Percentiles rank a stretch among this genome's conserved stretches.
phyloP scores from a whole-genome alignment of 2,888 invertebrate genomes.

The Stenichneumon culpator region DNA sequence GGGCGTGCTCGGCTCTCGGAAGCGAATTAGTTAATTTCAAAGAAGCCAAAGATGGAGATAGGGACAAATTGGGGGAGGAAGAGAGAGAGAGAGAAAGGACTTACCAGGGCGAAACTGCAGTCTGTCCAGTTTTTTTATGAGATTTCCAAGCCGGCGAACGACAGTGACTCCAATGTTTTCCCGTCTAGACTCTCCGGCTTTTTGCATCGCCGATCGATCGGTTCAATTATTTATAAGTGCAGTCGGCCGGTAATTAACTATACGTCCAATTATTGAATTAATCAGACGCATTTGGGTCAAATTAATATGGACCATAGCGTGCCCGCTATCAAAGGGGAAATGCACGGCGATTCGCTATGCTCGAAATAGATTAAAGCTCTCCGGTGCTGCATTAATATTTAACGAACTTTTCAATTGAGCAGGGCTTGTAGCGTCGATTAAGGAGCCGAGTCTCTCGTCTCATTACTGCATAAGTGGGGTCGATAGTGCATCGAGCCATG shows the following conservation, averaged over 20 bases:
- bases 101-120: conserved; percentile 29
- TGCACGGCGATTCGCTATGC: too few relatives aligned
- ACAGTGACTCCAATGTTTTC: conserved; percentile 37
- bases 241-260: background rate
- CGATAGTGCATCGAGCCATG: background rate
- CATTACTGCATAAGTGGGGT: background rate
- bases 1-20: conserved; percentile 55
- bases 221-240: background rate
- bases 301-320: background rate
- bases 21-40: conserved; percentile 68
- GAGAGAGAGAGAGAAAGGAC: conserved; percentile 15
- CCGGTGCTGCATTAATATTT: background rate
- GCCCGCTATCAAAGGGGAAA: too few relatives aligned
- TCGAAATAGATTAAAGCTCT: background rate
- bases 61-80: background rate
- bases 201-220: conserved; percentile 30
- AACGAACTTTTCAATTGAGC: background rate
- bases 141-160: conserved; percentile 10
- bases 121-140: conserved; percentile 40
- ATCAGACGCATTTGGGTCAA: background rate
- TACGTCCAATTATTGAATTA: background rate
- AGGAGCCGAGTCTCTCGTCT: background rate
- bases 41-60: conserved; percentile 35
- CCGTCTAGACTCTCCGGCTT: background rate
- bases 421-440: background rate